Base-by-base conservation (phyloP, 2,113 vertebrate species). In the Odobenus rosmarus region DNA sequence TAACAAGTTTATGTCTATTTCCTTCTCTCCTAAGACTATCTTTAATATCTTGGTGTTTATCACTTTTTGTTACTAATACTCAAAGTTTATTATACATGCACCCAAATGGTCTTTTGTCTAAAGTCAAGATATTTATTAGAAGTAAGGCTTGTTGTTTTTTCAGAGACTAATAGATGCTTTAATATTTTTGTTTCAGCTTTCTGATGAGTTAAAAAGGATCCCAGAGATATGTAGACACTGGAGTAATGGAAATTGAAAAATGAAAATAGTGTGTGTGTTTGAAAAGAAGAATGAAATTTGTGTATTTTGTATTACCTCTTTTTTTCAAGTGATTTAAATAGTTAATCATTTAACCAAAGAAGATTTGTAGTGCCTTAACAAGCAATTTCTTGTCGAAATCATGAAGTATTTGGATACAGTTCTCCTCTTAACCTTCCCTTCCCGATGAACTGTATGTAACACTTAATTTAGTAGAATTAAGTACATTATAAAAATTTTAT, bases 161-260 rank as follows among this genome's bases (percentile, higher is more conserved):
- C 15, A 90, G 71, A 95, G 28, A 94, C 84, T 98, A 98, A 98
- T 53, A 49, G 33, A 76, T 88, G 92, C 93, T 6, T 98, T 67
- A 39, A 59, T 98, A 83, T 98, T 96, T 97, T 96, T 88, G 33
- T 98, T 99, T 86, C 99, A 99, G 99, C 98, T 99, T 99, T 99
- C 99, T 99, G 80, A 99, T 99, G 98, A 99, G 98, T 98, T 99
- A 99, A 99, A 96, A 82, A 97, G 95, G 93, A 95, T 85, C 71
- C 36, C 76, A 62, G 96, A 96, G 88, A 94, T 87, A 89, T 42
- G 46, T 79, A 84, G 86, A 95, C 90, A 95, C 93, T 72, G 93
- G 95, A 98, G 69, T 90, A 96, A 64, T 12, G 83, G 93, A 92
- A 95, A 96, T 88, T 96, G 97, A 97, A 91, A 96, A 91, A 57